Conservation (phyloP, 2,797 vertebrate species). For the Carapus acus region DNA sequence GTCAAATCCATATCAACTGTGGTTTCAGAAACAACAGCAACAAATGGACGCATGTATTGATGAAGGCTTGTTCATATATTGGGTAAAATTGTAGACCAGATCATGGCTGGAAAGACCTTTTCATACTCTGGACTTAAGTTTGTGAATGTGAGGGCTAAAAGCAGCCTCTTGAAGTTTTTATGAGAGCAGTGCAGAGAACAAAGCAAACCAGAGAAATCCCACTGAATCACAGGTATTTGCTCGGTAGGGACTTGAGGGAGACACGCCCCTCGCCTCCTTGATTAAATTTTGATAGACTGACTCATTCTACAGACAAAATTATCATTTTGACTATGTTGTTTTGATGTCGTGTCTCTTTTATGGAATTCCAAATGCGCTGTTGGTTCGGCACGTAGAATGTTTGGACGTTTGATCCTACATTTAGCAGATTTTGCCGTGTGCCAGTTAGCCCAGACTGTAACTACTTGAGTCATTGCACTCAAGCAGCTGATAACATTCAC, state of each 20-base stretch:
- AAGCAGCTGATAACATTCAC: constrained; percentile 53
- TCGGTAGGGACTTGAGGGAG: constrained; percentile 49
- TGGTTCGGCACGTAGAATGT: constrained; percentile 16
- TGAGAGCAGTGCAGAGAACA: too few relatives aligned
- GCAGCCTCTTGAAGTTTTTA: too few relatives aligned
- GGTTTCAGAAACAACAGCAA: too few relatives aligned
- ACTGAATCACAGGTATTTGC: constrained; percentile 53
- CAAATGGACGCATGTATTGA: too few relatives aligned
- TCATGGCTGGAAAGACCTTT: too few relatives aligned
- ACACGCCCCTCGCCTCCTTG: constrained; percentile 43
- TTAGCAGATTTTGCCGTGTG: constrained; percentile 10
- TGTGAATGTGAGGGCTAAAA: constrained; percentile 4
- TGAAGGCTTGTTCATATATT: too few relatives aligned
- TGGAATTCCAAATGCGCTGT: constrained; percentile 15
- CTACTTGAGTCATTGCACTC: constrained; percentile 37
- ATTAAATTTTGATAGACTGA: constrained; percentile 48
- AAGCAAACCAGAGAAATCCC: too few relatives aligned
- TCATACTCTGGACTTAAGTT: too few relatives aligned
- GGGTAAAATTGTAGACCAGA: too few relatives aligned
- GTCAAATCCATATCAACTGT: too few relatives aligned
- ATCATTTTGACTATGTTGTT: constrained; percentile 29
- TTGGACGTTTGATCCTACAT: constrained; percentile 20
- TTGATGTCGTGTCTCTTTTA: constrained; percentile 17
- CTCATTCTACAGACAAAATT: constrained; percentile 24
- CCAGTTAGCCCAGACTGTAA: constrained; percentile 33